These are phyloP conservation scores for Oncorhynchus keta DNA, from an alignment of 2,113 vertebrate genomes.

Conservation along the genomic window DNA sequence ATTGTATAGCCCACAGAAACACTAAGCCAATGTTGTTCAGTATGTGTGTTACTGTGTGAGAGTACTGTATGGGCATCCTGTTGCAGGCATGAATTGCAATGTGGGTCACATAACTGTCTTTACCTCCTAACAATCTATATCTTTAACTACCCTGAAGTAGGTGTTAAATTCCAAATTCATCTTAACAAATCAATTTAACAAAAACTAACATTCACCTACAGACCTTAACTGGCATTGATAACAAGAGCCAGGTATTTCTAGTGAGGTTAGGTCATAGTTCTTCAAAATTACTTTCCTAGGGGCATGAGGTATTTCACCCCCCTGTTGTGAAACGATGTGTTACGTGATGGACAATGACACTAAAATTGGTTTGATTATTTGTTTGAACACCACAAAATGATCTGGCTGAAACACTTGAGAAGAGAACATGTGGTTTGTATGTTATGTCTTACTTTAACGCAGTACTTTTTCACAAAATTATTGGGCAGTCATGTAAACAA, in stretches of 20 bases:
- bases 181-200: neutral
- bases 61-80: constrained; percentile 17
- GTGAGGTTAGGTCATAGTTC: neutral
- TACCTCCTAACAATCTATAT: neutral
- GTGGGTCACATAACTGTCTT: constrained; percentile 16
- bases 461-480: neutral
- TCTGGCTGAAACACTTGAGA: neutral
- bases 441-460: neutral
- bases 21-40: constrained; percentile 9
- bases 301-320: neutral
- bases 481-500: neutral
- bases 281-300: neutral
- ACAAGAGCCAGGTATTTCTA: neutral
- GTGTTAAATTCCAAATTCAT: neutral
- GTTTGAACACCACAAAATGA: neutral
- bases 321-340: neutral
- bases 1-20: neutral
- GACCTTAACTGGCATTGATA: neutral
- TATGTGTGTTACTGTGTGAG: neutral
- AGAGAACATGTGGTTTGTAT: neutral
- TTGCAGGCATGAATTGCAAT: constrained; percentile 31
- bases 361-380: neutral
- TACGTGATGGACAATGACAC: neutral
- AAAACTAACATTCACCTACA: constrained; percentile 16
- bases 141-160: neutral